Evolutionary conservation across 2,113 vertebrate species (phyloP).

Genomic region (Chloebia gouldiae): DNA sequence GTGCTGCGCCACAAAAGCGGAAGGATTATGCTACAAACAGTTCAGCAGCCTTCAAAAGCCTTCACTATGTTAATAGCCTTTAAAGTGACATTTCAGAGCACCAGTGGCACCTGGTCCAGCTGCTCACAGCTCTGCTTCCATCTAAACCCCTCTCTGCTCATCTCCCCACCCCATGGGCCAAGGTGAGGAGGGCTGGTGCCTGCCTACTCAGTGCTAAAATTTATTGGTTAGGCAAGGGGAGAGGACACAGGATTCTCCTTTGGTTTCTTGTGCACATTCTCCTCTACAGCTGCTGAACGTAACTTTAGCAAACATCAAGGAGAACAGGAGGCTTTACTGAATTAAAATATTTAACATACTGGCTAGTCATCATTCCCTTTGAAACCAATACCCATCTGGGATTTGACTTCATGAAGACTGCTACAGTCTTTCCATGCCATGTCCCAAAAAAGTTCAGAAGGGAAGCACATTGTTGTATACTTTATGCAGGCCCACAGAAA

Average conservation of each 20-base stretch:
- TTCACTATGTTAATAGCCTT: constrained; percentile 41
- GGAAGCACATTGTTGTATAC: constrained; percentile 66
- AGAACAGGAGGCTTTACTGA: constrained; percentile 78
- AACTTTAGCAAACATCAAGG: constrained; percentile 89
- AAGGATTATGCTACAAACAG: constrained; percentile 51
- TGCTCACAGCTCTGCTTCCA: background rate
- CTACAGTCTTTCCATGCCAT: constrained; percentile 71
- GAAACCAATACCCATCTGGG: constrained; percentile 81
- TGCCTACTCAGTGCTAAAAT: constrained; percentile 63
- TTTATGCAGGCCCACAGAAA: constrained; percentile 27
- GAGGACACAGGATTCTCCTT: constrained; percentile 62
- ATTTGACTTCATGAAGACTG: constrained; percentile 71
- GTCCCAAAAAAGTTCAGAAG: constrained; percentile 71
- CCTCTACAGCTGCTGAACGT: constrained; percentile 82
- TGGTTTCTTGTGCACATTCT: constrained; percentile 69
- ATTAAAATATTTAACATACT: constrained; percentile 87
- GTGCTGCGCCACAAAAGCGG: background rate
- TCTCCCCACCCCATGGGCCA: background rate
- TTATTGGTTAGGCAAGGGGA: constrained; percentile 56
- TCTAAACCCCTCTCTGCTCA: background rate
- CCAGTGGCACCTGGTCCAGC: constrained; percentile 44
- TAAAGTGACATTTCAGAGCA: constrained; percentile 39
- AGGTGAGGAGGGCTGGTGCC: constrained; percentile 36
- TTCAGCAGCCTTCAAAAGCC: constrained; percentile 30
- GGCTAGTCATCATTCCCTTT: constrained; percentile 84